A percentile compares a stretch with the other conserved stretches of the same genome.
phyloP scores from a whole-genome alignment of 2,888 invertebrate genomes.

The Hoplodrina ambigua region DNA sequence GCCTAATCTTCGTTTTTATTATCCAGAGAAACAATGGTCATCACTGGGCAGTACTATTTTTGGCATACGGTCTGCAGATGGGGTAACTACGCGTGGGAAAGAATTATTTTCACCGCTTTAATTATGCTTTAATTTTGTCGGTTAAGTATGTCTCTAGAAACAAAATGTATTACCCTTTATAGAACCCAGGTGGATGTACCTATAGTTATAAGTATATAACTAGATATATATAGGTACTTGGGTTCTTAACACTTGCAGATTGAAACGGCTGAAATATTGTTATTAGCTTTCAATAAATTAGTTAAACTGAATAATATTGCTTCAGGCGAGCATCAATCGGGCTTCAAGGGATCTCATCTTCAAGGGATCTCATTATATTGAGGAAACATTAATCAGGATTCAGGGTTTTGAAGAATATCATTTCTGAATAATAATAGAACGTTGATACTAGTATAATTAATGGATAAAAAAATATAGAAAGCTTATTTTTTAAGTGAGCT shows the following conservation, averaged over 20 bases:
- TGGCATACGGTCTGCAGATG: conserved; percentile 87
- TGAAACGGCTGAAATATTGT: not conserved
- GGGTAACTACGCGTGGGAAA: conserved; percentile 83
- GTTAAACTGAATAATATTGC: conserved; percentile 27
- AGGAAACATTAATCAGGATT: conserved; percentile 31
- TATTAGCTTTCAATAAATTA: conserved; percentile 8
- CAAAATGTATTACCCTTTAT: not conserved
- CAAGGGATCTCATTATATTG: conserved; percentile 15
- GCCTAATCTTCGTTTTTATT: conserved; percentile 89
- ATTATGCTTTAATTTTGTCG: conserved; percentile 53
- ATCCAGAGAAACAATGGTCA: conserved; percentile 88
- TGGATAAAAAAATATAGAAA: too few species aligned
- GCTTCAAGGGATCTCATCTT: conserved; percentile 7
- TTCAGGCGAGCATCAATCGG: conserved; percentile 12
- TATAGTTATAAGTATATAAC: too few species aligned
- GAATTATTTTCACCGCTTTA: conserved; percentile 65
- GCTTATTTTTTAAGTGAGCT: too few species aligned
- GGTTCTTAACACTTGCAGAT: too few species aligned
- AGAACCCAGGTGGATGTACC: not conserved
- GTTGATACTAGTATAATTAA: too few species aligned
- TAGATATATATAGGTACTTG: too few species aligned
- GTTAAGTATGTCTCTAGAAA: conserved; percentile 18
- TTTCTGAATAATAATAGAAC: too few species aligned
- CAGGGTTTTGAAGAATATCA: not conserved
- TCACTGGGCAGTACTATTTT: conserved; percentile 82